Evolutionary conservation across 2,113 vertebrate genomes (phyloP).

Genomic region (Origma solitaria): DNA sequence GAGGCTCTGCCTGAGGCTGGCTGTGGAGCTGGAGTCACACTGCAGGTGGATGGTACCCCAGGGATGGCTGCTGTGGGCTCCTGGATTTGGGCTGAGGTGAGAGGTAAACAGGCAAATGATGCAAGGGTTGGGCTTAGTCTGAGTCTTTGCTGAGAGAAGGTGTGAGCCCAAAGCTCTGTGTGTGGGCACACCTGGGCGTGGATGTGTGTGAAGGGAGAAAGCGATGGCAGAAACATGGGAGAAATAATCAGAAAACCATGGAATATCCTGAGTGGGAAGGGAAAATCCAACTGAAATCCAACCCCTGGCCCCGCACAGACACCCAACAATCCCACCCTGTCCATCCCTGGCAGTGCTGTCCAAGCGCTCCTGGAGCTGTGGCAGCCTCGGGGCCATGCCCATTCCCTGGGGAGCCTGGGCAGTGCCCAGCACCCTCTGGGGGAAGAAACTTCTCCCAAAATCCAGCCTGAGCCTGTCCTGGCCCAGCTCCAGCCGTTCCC

Average conservation of each 20-base stretch:
- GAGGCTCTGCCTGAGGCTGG: background rate
- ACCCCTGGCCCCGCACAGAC: background rate
- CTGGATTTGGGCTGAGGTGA: background rate
- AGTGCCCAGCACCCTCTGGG: background rate
- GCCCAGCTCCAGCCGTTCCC: accelerated
- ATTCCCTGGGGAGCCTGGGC: background rate
- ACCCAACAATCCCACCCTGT: accelerated
- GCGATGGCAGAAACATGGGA: background rate
- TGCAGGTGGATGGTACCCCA: background rate
- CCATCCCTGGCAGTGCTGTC: accelerated
- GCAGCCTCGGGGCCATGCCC: background rate
- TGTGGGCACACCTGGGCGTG: accelerated
- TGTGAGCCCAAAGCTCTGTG: accelerated
- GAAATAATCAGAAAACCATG: background rate
- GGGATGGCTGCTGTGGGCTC: background rate
- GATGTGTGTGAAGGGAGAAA: background rate
- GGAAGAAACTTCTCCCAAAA: too few species aligned
- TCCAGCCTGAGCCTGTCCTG: background rate
- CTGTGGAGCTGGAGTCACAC: background rate
- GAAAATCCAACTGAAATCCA: background rate
- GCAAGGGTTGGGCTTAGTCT: background rate
- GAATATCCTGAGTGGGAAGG: background rate
- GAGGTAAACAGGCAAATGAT: background rate
- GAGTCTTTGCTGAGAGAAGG: background rate
- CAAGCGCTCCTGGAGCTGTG: background rate